phyloP scores from a whole-genome alignment of 2,888 invertebrate genomes.

The Drosophila subsilvestris region DNA sequence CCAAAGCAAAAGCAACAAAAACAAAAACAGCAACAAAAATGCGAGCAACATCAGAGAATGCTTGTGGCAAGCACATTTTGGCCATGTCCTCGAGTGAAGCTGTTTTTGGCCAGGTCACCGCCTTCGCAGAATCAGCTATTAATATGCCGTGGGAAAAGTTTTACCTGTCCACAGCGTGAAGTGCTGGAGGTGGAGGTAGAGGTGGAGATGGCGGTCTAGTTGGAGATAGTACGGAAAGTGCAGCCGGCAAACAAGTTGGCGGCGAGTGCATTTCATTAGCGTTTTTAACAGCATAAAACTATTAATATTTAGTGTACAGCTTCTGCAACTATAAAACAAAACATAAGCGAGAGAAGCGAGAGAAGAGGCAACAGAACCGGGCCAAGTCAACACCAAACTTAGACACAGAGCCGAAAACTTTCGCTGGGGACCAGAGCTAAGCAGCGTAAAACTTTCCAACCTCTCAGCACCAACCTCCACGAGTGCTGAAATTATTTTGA shows the following conservation, averaged over 20 bases:
- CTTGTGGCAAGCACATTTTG: conserved; percentile 69
- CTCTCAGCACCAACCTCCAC: conserved; percentile 28
- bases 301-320: conserved; percentile 64
- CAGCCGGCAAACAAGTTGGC: conserved; percentile 16
- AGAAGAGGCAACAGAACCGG: conserved; percentile 17
- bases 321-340: conserved; percentile 59
- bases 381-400: conserved; percentile 44
- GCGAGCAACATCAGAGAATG: conserved; percentile 45
- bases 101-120: conserved; percentile 51
- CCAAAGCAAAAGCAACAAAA: not conserved
- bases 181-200: too few relatives aligned
- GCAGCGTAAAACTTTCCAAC: conserved; percentile 50
- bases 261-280: conserved; percentile 71
- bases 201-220: not conserved
- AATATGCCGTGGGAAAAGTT: conserved; percentile 51
- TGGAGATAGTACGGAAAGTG: not conserved
- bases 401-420: conserved; percentile 53
- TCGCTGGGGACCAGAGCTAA: conserved; percentile 52
- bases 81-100: conserved; percentile 54
- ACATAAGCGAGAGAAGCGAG: conserved; percentile 48
- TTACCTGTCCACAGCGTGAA: conserved; percentile 9
- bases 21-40: not conserved
- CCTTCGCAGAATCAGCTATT: conserved; percentile 46
- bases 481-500: conserved; percentile 67
- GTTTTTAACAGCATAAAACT: conserved; percentile 70